These are phyloP conservation scores for Esox masquinongy DNA, from an alignment of 2,797 vertebrate genomes.

Conservation along the genomic window DNA sequence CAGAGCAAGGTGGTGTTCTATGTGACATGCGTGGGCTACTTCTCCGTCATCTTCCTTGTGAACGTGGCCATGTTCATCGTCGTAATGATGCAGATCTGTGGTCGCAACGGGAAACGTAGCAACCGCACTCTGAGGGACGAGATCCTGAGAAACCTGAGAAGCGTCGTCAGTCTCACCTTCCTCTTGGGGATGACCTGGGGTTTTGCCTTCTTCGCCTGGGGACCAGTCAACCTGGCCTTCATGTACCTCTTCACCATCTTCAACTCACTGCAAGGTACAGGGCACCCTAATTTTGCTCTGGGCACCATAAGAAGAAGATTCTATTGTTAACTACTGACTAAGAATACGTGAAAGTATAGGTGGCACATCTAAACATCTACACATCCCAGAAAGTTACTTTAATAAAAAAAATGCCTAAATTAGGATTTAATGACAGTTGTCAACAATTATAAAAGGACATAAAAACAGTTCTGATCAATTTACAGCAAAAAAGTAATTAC, in stretches of 20 bases:
- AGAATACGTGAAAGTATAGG: not conserved
- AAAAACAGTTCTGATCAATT: no score
- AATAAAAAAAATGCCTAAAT: no score
- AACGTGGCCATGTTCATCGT: conserved; percentile 97
- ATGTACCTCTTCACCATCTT: conserved; percentile 95
- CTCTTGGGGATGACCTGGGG: conserved; percentile 98
- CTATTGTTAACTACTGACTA: not conserved
- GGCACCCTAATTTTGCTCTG: not conserved
- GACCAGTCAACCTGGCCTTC: conserved; percentile 83
- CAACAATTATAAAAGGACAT: no score
- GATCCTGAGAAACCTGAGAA: conserved; percentile 89
- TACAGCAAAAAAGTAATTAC: no score
- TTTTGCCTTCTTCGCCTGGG: conserved; percentile 96
- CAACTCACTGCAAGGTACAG: conserved; percentile 93
- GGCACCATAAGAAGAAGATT: not conserved
- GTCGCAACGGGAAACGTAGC: conserved; percentile 92
- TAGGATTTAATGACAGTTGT: no score
- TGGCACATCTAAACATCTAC: not conserved
- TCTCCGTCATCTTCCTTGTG: conserved; percentile 90
- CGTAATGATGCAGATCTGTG: conserved; percentile 97
- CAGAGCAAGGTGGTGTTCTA: conserved; percentile 81
- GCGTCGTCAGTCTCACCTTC: conserved; percentile 93
- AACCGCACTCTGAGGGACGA: conserved; percentile 89
- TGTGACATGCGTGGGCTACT: conserved; percentile 87
- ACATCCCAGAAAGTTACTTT: no score